Evolutionary conservation across 2,797 vertebrate genomes (phyloP), one percentile per base, ranked within the genome.

Genomic region (Danio albolineatus): DNA sequence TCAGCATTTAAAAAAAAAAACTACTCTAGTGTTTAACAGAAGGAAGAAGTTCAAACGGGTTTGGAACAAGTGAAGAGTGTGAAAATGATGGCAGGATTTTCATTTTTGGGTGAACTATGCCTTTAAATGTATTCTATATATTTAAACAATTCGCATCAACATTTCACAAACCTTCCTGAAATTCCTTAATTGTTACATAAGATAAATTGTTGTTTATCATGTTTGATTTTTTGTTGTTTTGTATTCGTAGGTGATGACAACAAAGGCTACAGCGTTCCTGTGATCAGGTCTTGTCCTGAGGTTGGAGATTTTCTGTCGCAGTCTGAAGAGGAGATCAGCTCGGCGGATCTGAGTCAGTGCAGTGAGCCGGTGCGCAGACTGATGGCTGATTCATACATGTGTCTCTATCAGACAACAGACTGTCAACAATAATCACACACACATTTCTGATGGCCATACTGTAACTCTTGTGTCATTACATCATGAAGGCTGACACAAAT

Each of bases 381-480:
- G 28, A 88, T 95, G 65, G 93, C 92, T 62, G 94, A 95, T 86
- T 93, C 93, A 59, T 95, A 94, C 86, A 94, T 94, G 91, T 95
- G 92, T 89, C 88, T 95, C 59, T 95, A 95, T 80, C 91, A 94
- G 74, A 90, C 80, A 41, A 82, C 83, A 69, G 84, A 73, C 51
- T n/a, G 16, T 44, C 36, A 43, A 43, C 17, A 19, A 53, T 72
- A 17, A 72, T 46, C 74, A 83, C 21, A 69, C 9, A 61, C 12
- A 64, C 6, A 39, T 44, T 17, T 54, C 2, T 54, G 16, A 72
- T 59, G 39, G 49, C 44, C 28, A n/a, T 39, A 41, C 4, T 60
- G 8, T 28, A 13, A 51, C 28, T 21, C 1, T 59, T 39, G 51
- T 28, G 28, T 28, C 28, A 28, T 28, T 28, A 28, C 28, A 28